Percentiles rank a stretch among this genome's conserved stretches.
Conservation (phyloP, 2,797 vertebrate genomes). For the Psittacula echo region DNA sequence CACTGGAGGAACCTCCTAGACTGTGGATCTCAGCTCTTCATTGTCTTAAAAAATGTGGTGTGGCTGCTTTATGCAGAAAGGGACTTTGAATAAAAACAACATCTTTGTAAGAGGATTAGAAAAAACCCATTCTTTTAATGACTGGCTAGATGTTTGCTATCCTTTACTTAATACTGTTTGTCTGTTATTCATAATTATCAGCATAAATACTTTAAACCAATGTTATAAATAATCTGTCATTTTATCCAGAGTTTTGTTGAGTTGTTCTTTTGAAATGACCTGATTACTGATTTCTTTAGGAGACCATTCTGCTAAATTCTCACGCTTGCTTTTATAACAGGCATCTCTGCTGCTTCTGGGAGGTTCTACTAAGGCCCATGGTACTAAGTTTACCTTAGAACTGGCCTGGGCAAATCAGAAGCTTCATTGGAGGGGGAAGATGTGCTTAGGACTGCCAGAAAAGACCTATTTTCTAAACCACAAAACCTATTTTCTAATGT, state of each 20-base stretch:
- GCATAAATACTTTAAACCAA: slow-evolving; percentile 51
- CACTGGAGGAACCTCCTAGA: too few relatives aligned
- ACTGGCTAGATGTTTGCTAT: slow-evolving; percentile 59
- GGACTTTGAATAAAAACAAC: slow-evolving; percentile 68
- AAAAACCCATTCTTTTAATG: slow-evolving; percentile 72
- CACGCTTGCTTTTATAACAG: background rate
- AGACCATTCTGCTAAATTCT: slow-evolving; percentile 10
- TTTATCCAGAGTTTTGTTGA: slow-evolving; percentile 43
- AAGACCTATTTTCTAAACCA: background rate
- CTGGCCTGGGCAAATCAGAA: background rate
- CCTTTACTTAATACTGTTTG: slow-evolving; percentile 54
- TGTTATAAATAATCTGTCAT: slow-evolving; percentile 48
- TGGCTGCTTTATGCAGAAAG: slow-evolving; percentile 54
- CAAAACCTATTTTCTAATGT: background rate
- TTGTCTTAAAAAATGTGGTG: slow-evolving; percentile 52
- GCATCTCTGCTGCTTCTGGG: background rate
- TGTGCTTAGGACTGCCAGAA: background rate
- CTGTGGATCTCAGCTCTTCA: slow-evolving; percentile 8
- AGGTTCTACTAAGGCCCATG: background rate
- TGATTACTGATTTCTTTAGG: slow-evolving; percentile 44
- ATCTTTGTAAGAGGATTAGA: slow-evolving; percentile 74
- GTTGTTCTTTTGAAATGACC: slow-evolving; percentile 32
- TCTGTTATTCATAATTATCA: slow-evolving; percentile 62
- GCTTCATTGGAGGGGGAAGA: background rate
- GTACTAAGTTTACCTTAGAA: background rate